phyloP scores from a whole-genome alignment of 1,140 invertebrate species.

The Aphaenogaster ashmeadi region DNA sequence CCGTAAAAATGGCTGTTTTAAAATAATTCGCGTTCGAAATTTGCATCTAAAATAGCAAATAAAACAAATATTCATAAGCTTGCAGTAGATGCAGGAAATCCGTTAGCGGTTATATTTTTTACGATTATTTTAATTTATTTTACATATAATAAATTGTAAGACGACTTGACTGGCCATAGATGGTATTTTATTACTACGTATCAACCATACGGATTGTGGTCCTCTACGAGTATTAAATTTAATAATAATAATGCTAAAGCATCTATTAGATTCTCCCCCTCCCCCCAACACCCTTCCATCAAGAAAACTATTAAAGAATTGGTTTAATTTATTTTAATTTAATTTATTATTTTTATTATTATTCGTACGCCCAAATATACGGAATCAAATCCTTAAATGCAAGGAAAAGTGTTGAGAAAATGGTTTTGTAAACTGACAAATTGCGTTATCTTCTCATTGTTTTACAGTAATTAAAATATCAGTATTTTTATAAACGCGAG shows the following conservation, averaged over 20 bases:
- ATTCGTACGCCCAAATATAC: neutral
- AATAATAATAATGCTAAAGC: too few relatives aligned
- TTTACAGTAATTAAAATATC: neutral
- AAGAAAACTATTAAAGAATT: too few relatives aligned
- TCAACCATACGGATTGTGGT: too few relatives aligned
- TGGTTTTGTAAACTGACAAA: neutral
- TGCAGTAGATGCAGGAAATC: neutral
- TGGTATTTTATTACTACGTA: too few relatives aligned
- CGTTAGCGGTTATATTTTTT: neutral
- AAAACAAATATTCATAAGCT: slow-evolving; percentile 13
- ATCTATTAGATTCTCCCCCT: too few relatives aligned
- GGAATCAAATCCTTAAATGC: neutral
- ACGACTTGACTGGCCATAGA: too few relatives aligned
- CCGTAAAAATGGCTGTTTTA: slow-evolving; percentile 6
- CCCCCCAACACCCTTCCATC: too few relatives aligned
- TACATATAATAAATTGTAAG: too few relatives aligned
- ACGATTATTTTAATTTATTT: neutral
- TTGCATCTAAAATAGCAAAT: neutral
- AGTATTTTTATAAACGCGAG: neutral
- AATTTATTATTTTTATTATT: neutral
- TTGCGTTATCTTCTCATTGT: neutral
- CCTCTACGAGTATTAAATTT: too few relatives aligned
- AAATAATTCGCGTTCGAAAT: slow-evolving; percentile 19
- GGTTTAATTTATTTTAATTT: too few relatives aligned
- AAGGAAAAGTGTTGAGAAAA: neutral